These are phyloP conservation scores for Nesoenas mayeri DNA, from an alignment of 2,113 vertebrate genomes.

Conservation along the genomic window DNA sequence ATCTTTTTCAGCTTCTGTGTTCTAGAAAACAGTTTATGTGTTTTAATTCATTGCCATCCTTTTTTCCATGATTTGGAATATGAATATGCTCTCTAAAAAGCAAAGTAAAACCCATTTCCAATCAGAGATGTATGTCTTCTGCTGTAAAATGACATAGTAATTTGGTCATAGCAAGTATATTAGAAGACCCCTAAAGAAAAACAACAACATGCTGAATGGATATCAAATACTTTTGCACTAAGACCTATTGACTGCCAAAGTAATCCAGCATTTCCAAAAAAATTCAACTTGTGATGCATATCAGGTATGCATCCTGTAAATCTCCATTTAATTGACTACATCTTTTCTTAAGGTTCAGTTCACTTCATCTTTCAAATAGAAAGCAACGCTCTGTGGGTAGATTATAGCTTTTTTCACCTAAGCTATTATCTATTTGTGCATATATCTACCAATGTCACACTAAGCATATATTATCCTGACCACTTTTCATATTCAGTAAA, in stretches of 20 bases:
- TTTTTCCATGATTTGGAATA: neutral
- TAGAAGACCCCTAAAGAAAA: neutral
- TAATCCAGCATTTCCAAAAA: constrained; percentile 31
- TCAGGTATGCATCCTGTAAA: neutral
- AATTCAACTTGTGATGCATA: neutral
- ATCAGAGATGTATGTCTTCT: neutral
- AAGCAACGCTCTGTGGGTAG: neutral
- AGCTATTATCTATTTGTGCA: neutral
- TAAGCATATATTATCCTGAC: neutral
- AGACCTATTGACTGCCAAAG: neutral
- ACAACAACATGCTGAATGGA: neutral
- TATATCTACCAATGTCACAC: neutral
- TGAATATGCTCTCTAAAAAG: neutral
- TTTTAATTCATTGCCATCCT: neutral
- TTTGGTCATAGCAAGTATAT: neutral
- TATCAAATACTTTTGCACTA: neutral
- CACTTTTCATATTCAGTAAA: neutral
- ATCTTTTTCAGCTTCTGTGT: neutral
- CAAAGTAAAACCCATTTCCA: neutral
- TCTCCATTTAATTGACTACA: neutral
- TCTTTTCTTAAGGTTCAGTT: neutral
- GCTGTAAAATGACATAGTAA: neutral
- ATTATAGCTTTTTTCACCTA: neutral
- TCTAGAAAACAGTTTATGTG: neutral
- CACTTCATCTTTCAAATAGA: neutral